Conservation (phyloP, 2,113 vertebrate species). For the Origma solitaria region DNA sequence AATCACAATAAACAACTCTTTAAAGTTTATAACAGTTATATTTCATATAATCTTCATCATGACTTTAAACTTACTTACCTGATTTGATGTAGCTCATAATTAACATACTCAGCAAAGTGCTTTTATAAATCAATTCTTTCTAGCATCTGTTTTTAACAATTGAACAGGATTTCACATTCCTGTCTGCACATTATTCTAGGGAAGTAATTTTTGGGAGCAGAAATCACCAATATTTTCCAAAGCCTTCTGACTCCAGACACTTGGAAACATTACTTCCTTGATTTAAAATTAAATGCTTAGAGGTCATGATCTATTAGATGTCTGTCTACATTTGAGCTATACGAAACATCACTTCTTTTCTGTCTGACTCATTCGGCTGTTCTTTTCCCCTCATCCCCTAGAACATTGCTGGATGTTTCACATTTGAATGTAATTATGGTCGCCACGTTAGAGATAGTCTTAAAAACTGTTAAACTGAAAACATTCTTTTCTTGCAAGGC, state of each 20-base stretch:
- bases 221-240: background rate
- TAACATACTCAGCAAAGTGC: background rate
- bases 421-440: background rate
- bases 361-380: background rate
- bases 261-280: background rate
- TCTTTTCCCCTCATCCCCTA: background rate
- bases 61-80: background rate
- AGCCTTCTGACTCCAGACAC: background rate
- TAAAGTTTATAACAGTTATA: background rate
- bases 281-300: background rate
- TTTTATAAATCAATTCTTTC: background rate
- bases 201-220: background rate
- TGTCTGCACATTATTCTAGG: background rate
- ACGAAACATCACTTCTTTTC: background rate
- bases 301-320: background rate
- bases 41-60: background rate
- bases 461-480: background rate
- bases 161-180: background rate
- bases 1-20: background rate
- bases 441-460: background rate
- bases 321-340: background rate
- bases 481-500: background rate
- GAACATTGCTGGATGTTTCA: background rate
- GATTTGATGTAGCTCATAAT: background rate
- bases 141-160: background rate